phyloP scores from a whole-genome alignment of 2,888 invertebrate genomes.

The Antheraea assamensis region DNA sequence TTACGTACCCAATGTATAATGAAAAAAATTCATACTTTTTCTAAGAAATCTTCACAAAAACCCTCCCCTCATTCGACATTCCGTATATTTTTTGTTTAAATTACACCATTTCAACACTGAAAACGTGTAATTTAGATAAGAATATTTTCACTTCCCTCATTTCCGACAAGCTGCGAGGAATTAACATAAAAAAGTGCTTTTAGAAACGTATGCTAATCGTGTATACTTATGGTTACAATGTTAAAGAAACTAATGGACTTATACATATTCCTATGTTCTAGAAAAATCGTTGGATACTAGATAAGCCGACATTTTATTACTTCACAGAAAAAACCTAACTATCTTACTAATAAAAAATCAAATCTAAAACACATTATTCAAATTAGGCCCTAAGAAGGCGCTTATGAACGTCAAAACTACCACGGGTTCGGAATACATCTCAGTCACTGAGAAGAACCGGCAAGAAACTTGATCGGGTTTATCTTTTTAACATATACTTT shows the following conservation, averaged over 20 bases:
- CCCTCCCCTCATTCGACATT: neutral
- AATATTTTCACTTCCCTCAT: conserved; percentile 1
- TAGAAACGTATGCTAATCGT: conserved; percentile 13
- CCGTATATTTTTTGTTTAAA: neutral
- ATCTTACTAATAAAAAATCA: too few species aligned
- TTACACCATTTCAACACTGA: conserved; percentile 10
- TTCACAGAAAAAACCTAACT: too few species aligned
- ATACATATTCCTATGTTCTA: neutral
- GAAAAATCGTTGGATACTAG: neutral
- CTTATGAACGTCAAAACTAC: too few species aligned
- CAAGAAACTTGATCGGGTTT: too few species aligned
- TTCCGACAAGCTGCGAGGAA: conserved; percentile 9
- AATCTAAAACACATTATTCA: too few species aligned
- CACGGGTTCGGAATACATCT: too few species aligned
- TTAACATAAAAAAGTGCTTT: conserved; percentile 14
- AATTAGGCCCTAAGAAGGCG: too few species aligned
- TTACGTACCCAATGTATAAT: too few species aligned
- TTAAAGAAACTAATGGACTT: conserved; percentile 3
- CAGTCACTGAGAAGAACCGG: too few species aligned
- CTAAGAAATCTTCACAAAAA: neutral
- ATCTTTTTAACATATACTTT: too few species aligned
- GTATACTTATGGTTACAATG: neutral
- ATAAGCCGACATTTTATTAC: too few species aligned
- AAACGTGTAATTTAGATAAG: conserved; percentile 14
- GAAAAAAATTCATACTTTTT: neutral